Evolutionary conservation across 1,140 invertebrate genomes (phyloP), one percentile per base, ranked within the genome.

Genomic region (Diachasmimorpha longicaudata): DNA sequence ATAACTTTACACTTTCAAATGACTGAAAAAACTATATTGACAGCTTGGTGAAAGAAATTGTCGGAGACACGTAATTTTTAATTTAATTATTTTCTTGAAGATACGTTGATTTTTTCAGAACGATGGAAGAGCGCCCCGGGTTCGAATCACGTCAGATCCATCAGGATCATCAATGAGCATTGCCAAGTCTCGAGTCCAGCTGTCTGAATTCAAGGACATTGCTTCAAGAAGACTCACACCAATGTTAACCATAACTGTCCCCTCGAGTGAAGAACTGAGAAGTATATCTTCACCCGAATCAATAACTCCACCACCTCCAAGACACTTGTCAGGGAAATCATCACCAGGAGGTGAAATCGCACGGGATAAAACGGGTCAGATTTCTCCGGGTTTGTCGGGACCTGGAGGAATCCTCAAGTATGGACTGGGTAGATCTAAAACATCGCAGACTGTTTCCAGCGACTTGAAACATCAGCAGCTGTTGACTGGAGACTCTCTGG

Each of bases 261-360:
- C 91, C 4, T 91, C 91, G 0, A 91, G 88, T 37, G 91, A 92
- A 77, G 91, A 92, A 78, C 79, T 91, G 21, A 85, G 89, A 55
- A 80, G 72, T n/a, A 19, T 82, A 14, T 84, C 84, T 2, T 83
- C 85, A 0, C 80, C 84, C 0, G 85, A 85, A 77, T 83, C 84
- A 2, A 78, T 77, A 2, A 84, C 85, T 4, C 83, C 81, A 19
- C 78, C 78, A 1, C 79, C 78, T 6, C 74, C 72, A 31, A 31
- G n/a, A 16, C 79, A 14, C 76, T 70, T 23, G 23, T 73, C 67
- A 9, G 76, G 74, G 4, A 46, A 72, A 16, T 74, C 19, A 6
- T 70, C 48, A 36, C 68, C 70, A 42, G 21, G 37, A 37, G 67
- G 72, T 39, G 74, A 78, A 14, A 70, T 52, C n/a, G 23, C 37